Base-by-base conservation (phyloP, 1,140 invertebrate genomes). In the Drosophila albomicans region DNA sequence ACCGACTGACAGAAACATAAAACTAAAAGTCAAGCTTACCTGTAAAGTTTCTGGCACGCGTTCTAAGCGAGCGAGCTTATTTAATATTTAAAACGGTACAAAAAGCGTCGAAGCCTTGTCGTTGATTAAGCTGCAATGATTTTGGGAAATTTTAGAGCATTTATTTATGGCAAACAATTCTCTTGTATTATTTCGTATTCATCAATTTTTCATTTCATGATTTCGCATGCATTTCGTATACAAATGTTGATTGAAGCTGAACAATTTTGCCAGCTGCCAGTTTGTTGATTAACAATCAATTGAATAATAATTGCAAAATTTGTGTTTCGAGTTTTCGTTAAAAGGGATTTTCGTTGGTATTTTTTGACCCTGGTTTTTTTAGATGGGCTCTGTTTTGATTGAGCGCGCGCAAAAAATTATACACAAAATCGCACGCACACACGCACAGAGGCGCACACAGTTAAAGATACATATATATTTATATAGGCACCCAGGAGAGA, bases 381-480 rank as follows among this genome's bases (percentile, higher is more conserved):
- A 46, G 51, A 62, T 59, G 45, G 63, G 74, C 77, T 70, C 77
- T 88, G 78, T 88, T 88, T 88, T 88, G 84, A 88, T 88, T 88
- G 85, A 88, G 84, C 84, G 84, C 84, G 84, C 84, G 84, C 84
- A 88, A 88, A 88, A 88, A 89, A 89, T 78, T 89, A 88, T 88
- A 88, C 84, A 87, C 84, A 87, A 87, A 87, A 87, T 88, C 65
- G 63, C 66, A 57, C 73, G 48, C 70, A 81, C 63, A 75, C 63
- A 75, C 65, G 69, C 49, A 74, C 58, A 74, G 30, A 25, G 20
- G 20, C 20, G 62, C 68, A 71, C 61, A 82, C 52, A 62, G 28
- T 38, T 16, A 61, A 13, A 70, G 13, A 73, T 52, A 69, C n/a
- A 54, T 25, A 7, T 25, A 25, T 54, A 13, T 56, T 7, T 56